Conservation (phyloP, 92 coral and sea anemone genomes). For the Blastomussa wellsi region DNA sequence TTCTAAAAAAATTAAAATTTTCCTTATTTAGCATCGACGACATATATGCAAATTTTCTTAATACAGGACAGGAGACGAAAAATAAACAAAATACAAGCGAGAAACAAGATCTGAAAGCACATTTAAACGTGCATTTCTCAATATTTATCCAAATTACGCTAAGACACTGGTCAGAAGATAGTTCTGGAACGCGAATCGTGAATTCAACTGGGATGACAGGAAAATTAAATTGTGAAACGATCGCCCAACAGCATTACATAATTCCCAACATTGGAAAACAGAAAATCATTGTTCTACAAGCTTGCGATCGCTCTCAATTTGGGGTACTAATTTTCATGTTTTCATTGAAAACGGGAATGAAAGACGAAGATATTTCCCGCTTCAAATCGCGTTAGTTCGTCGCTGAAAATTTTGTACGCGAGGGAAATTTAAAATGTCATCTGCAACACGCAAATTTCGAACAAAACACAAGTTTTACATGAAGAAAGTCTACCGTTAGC, state of each 20-base stretch:
- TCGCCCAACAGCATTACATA: conserved; percentile 15
- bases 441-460: conserved; percentile 2
- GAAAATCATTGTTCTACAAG: neutral
- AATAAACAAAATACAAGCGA: conserved; percentile 27
- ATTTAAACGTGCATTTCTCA: neutral
- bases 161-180: neutral
- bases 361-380: conserved; percentile 6
- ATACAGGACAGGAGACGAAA: conserved; percentile 10
- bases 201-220: conserved; percentile 14
- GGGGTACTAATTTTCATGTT: neutral
- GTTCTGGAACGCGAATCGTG: neutral
- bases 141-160: neutral
- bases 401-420: conserved; percentile 46
- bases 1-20: conserved; percentile 32
- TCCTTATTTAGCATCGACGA: conserved; percentile 13
- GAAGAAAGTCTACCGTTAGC: neutral
- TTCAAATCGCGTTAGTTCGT: conserved; percentile 21
- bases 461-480: neutral
- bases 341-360: conserved; percentile 17
- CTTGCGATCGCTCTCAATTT: neutral
- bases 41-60: conserved; percentile 33
- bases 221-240: neutral
- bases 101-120: conserved; percentile 11
- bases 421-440: conserved; percentile 93
- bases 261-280: conserved; percentile 26